Percentiles rank a stretch among this genome's conserved stretches.
Conservation (phyloP, 2,113 vertebrate species). For the Pelodiscus sinensis region DNA sequence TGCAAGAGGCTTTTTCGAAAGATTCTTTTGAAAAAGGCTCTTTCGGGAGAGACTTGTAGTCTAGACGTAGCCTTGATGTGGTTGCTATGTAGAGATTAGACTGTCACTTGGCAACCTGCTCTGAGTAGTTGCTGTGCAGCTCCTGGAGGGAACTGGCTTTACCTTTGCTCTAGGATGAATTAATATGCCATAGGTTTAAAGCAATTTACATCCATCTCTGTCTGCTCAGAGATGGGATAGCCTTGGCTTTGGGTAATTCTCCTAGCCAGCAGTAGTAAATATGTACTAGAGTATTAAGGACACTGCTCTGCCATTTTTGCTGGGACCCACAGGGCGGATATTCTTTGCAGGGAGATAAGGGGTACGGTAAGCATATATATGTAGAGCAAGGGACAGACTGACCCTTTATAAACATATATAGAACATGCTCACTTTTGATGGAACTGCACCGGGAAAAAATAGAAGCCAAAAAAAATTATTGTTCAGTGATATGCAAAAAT, state of each 20-base stretch:
- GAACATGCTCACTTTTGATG: background rate
- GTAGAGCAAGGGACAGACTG: background rate
- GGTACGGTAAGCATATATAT: background rate
- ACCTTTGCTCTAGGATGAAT: background rate
- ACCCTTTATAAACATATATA: background rate
- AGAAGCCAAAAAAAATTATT: background rate
- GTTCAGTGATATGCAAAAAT: background rate
- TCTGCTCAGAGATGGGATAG: background rate
- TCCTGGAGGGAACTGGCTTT: background rate
- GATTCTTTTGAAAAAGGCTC: no score
- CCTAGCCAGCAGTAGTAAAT: background rate
- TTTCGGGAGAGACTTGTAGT: no score
- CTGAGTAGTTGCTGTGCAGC: background rate
- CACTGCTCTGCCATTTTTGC: background rate
- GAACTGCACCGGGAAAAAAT: slow-evolving; percentile 1
- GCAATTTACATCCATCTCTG: background rate
- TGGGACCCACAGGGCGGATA: background rate
- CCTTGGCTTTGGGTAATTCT: fast-evolving
- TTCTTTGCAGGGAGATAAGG: background rate
- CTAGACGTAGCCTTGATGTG: background rate
- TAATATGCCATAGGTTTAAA: background rate
- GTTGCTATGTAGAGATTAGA: background rate
- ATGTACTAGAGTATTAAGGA: background rate
- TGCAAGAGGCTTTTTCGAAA: no score
- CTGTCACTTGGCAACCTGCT: no score